Evolutionary conservation across 53 echinoderm and acorn worm species (phyloP), one percentile per base, ranked within the genome.

Genomic region (Echinarachnius parma): DNA sequence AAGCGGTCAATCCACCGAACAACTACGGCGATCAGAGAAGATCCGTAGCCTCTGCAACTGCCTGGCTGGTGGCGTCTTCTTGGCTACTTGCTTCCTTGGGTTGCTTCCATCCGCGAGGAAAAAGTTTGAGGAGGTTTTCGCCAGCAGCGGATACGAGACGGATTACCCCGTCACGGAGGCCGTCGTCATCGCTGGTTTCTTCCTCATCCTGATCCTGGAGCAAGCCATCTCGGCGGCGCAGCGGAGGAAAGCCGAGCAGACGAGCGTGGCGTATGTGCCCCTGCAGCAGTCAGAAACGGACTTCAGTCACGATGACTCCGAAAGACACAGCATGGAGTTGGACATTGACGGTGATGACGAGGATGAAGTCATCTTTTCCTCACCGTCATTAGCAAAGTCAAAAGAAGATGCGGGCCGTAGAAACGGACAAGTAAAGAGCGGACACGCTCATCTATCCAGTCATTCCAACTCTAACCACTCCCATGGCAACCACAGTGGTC

Each of bases 51-150:
- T 86, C 56, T 88, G 98, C 53, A 98, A 98, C 78, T 98, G 98
- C 77, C 56, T 98, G 15, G 90, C 98, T 26, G 98, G 98, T 0
- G 98, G 98, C 24, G 88, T 98, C 21, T 98, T 98, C 75, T 67
- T 98, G 18, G 88, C 87, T 1, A 98, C 98, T 0, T 98, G 98
- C 59, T 98, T 98, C 70, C 83, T 98, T n/a, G 91, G 91, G 9
- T 65, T 98, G 62, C 64, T 98, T 24, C 98, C 98, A 18, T 76
- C 91, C 4, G 98, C 98, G 8, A 49, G 82, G 60, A 82, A 74
- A 30, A 88, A 91, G 65, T 85, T 98, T 72, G 75, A 82, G 11
- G 55, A 88, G 15, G 77, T 98, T 2, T 54, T 87, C 10, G 58
- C 28, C 23, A 60, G 54, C 24, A 83, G 61, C 52, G 48, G 75